A percentile compares a stretch with the other conserved stretches of the same genome.
phyloP scores from a whole-genome alignment of 1,140 invertebrate genomes.

The Luehdorfia chinensis region DNA sequence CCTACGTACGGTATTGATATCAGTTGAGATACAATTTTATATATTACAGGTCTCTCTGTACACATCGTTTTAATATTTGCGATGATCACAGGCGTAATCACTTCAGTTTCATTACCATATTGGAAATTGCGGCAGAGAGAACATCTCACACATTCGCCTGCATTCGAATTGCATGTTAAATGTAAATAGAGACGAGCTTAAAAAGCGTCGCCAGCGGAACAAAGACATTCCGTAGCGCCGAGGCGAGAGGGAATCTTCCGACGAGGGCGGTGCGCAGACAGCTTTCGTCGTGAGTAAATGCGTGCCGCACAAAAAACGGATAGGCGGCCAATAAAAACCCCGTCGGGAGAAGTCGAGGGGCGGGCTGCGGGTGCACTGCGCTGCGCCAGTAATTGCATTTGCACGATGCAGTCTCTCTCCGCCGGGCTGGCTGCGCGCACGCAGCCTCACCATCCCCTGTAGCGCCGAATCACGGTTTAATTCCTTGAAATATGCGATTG shows the following conservation, averaged over 20 bases:
- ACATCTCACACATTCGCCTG: conserved; percentile 13
- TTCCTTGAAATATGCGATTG: conserved; percentile 35
- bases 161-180: conserved; percentile 25
- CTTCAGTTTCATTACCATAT: conserved; percentile 3
- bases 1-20: conserved; percentile 24
- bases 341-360: conserved; percentile 67
- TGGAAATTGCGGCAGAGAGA: conserved; percentile 22
- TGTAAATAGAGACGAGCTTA: conserved; percentile 33
- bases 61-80: not conserved
- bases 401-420: conserved; percentile 59
- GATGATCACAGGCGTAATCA: not conserved
- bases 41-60: not conserved
- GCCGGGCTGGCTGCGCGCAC: conserved; percentile 63
- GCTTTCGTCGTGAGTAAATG: conserved; percentile 68
- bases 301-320: conserved; percentile 66
- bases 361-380: conserved; percentile 62
- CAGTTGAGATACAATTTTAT: conserved; percentile 17
- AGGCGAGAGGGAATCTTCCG: conserved; percentile 58
- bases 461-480: conserved; percentile 19
- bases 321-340: conserved; percentile 74
- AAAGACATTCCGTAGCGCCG: conserved; percentile 58
- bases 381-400: conserved; percentile 51
- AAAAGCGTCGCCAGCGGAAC: conserved; percentile 39
- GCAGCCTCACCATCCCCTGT: conserved; percentile 51
- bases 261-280: conserved; percentile 58